Conservation (phyloP, 30 jellyfish, hydroid and myxozoan genomes). For the Hydractinia echinata region DNA sequence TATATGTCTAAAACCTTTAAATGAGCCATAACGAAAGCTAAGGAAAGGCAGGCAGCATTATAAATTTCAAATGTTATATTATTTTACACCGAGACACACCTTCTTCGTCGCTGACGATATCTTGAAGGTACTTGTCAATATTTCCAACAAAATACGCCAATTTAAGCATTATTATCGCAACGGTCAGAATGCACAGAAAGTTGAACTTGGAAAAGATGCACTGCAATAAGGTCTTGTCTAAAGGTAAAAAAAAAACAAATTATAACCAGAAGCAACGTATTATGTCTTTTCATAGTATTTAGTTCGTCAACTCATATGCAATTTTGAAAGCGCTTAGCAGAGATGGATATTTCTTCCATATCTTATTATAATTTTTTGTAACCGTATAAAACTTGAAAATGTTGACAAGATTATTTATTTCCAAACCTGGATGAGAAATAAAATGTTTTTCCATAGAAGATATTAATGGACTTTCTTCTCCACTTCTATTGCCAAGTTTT, state of each 20-base stretch:
- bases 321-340: neutral
- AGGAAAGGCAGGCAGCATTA: too few species aligned
- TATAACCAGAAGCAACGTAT: neutral
- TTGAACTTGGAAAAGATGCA: slow-evolving; percentile 17
- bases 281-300: neutral
- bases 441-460: too few species aligned
- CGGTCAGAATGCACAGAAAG: neutral
- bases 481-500: neutral
- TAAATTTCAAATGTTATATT: too few species aligned
- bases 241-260: neutral
- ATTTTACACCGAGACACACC: neutral
- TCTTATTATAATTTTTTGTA: neutral
- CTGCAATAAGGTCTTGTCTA: neutral
- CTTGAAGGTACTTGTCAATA: slow-evolving; percentile 12
- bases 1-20: too few species aligned
- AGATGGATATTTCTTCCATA: neutral
- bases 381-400: neutral
- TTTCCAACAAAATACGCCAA: slow-evolving; percentile 19
- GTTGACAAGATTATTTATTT: too few species aligned
- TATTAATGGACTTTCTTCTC: neutral
- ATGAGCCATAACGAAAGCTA: too few species aligned
- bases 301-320: too few species aligned
- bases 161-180: neutral
- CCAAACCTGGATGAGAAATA: too few species aligned
- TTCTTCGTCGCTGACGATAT: slow-evolving; percentile 6